These are phyloP conservation scores for Aulostomus chinensis DNA, from an alignment of 2,797 vertebrate genomes.

Conservation along the genomic window DNA sequence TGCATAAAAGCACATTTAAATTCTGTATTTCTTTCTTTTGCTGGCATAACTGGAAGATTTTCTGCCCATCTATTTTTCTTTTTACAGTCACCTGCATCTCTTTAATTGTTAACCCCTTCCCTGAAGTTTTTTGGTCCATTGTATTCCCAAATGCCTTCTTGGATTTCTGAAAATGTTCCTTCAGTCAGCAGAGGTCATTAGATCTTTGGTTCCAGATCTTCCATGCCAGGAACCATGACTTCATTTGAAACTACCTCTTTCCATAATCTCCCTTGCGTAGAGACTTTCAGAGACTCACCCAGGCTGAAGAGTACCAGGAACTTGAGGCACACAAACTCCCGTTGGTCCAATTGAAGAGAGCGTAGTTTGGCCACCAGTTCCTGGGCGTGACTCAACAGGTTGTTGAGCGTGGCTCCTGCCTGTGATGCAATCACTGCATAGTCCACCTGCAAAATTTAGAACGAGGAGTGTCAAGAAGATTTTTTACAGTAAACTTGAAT, in stretches of 20 bases:
- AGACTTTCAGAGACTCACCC: constrained; percentile 85
- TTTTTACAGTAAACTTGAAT: background rate
- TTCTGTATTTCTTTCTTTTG: background rate
- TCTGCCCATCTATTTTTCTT: no score
- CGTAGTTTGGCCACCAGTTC: constrained; percentile 94
- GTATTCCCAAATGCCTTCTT: no score
- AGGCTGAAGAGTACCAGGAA: constrained; percentile 98
- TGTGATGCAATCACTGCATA: constrained; percentile 92
- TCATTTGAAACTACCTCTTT: no score
- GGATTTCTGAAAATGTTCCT: background rate
- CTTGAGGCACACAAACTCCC: constrained; percentile 98
- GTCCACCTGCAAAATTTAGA: constrained; percentile 88
- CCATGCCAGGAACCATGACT: no score
- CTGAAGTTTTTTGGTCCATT: no score
- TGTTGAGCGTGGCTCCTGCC: constrained; percentile 94
- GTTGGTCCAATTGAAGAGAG: constrained; percentile 93
- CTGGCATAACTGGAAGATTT: no score
- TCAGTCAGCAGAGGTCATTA: background rate
- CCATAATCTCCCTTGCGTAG: no score
- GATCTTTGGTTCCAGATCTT: no score
- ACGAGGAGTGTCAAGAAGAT: background rate
- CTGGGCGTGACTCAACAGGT: constrained; percentile 94
- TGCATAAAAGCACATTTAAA: background rate
- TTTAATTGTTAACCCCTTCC: background rate
- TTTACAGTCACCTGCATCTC: background rate